These are phyloP conservation scores for Okapia johnstoni DNA, from an alignment of 2,113 vertebrate species.

Conservation along the genomic window DNA sequence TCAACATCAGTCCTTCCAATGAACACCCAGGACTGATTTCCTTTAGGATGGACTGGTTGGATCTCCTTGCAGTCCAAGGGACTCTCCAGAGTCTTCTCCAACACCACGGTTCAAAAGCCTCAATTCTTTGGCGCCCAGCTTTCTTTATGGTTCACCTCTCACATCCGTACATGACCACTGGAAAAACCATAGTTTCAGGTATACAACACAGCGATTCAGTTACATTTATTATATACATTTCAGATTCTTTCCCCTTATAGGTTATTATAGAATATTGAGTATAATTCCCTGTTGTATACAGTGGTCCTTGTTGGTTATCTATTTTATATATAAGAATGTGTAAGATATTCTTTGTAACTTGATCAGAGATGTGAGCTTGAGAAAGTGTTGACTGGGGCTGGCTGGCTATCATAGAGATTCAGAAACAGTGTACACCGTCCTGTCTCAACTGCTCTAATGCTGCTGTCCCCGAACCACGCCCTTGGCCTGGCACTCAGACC, in stretches of 20 bases:
- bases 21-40: not conserved
- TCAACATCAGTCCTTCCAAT: not conserved
- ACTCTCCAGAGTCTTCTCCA: not conserved
- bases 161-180: not conserved
- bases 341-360: not conserved
- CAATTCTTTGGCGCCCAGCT: not conserved
- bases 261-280: not conserved
- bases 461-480: fast-evolving
- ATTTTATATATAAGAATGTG: not conserved
- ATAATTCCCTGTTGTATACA: not conserved
- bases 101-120: not conserved
- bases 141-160: not conserved
- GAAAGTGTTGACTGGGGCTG: not conserved
- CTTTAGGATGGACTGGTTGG: not conserved
- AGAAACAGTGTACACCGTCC: not conserved
- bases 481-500: too few relatives aligned
- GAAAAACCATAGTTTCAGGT: not conserved
- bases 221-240: not conserved
- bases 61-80: not conserved
- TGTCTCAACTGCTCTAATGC: not conserved
- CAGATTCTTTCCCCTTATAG: not conserved
- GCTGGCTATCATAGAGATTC: not conserved
- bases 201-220: not conserved
- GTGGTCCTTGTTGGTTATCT: not conserved
- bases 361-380: not conserved